A percentile compares a stretch with the other conserved stretches of the same genome.
phyloP scores from a whole-genome alignment of 2,113 vertebrate species.

The Dasyprocta punctata region DNA sequence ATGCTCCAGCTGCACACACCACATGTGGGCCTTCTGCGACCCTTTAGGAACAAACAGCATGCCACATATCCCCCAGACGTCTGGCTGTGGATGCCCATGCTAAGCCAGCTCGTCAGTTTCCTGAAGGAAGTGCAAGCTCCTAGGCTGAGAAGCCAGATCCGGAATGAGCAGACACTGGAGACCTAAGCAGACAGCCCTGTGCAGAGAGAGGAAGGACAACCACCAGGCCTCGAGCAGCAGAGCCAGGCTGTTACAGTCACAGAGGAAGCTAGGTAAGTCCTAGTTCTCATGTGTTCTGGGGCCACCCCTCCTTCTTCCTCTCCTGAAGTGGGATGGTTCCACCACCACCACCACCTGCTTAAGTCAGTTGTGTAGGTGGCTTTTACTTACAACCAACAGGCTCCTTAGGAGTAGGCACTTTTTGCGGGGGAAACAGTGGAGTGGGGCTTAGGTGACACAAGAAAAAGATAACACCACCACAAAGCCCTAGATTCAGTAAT shows the following conservation, averaged over 20 bases:
- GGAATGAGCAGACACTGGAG: not conserved
- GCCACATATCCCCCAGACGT: fast-evolving
- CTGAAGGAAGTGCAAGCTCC: not conserved
- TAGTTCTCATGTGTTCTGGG: not conserved
- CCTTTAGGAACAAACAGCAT: not conserved
- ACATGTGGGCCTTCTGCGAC: fast-evolving
- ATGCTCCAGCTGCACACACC: not conserved
- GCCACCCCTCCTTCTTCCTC: not conserved
- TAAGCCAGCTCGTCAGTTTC: not conserved
- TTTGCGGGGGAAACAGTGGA: not conserved
- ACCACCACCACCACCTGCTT: not conserved
- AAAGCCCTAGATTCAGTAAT: not conserved
- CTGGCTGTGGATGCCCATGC: fast-evolving
- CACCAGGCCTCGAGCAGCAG: not conserved
- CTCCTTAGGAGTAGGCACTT: not conserved
- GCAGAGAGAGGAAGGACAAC: not conserved
- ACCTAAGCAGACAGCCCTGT: not conserved
- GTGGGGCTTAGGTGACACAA: not conserved
- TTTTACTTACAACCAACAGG: not conserved
- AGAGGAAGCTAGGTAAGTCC: fast-evolving
- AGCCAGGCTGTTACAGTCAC: not conserved
- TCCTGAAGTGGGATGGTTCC: not conserved
- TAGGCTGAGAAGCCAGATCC: not conserved
- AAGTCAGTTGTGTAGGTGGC: not conserved
- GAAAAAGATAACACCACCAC: not conserved